These are phyloP conservation scores for Caenorhabditis sp. DNA, from an alignment of 2,888 invertebrate genomes.

Conservation along the genomic window DNA sequence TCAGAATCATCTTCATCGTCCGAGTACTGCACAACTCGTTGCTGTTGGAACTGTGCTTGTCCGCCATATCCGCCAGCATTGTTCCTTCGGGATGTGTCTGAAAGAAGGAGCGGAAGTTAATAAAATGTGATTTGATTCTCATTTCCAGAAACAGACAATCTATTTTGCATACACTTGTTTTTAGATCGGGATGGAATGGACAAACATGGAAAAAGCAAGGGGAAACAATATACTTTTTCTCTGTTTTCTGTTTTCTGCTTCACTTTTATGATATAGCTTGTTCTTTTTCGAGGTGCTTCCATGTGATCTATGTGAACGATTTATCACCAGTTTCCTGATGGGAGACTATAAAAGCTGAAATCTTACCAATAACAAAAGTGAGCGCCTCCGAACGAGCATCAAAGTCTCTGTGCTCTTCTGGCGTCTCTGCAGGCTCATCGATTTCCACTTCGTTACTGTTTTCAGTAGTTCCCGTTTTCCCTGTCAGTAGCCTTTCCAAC, in stretches of 20 bases:
- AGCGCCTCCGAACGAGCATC: conserved; percentile 73
- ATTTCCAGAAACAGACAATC: no score
- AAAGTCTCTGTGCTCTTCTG: conserved; percentile 57
- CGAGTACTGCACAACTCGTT: conserved; percentile 67
- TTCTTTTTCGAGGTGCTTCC: neutral
- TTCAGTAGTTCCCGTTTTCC: conserved; percentile 35
- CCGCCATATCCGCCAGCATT: conserved; percentile 38
- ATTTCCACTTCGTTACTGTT: conserved; percentile 44
- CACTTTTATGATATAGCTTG: conserved; percentile 24
- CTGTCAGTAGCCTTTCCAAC: conserved; percentile 67
- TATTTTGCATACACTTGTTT: conserved; percentile 38
- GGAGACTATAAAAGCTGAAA: no score
- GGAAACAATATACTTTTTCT: conserved; percentile 15
- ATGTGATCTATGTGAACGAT: conserved; percentile 25
- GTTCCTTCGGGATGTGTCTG: conserved; percentile 66
- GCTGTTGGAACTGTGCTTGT: conserved; percentile 49
- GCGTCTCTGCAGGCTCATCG: conserved; percentile 33
- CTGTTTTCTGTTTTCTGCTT: neutral
- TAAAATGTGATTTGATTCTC: conserved; percentile 12
- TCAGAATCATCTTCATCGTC: conserved; percentile 69
- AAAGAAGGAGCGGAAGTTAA: conserved; percentile 7
- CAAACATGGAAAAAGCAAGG: conserved; percentile 17
- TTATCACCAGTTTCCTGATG: conserved; percentile 4
- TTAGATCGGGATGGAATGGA: neutral
- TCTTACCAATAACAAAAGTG: conserved; percentile 73